Base-by-base conservation (phyloP, 2,113 vertebrate species). In the Perognathus longimembris region DNA sequence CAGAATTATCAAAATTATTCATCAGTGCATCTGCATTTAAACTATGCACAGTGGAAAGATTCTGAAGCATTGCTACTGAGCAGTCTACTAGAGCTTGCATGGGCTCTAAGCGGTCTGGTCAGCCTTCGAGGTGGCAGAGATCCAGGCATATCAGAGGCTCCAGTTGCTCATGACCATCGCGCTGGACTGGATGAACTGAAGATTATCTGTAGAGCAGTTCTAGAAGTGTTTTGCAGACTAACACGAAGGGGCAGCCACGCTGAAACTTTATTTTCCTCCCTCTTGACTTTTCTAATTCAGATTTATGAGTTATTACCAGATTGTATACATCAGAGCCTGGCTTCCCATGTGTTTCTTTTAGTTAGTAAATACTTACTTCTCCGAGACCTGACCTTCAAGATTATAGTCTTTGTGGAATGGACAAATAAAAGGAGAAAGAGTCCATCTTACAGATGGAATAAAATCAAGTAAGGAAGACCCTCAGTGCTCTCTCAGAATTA, bases 1-100 rank as follows among this genome's bases (percentile, higher is more conserved):
- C 36, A 57, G 86, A 91, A 94, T 96, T 92, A 94, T 91, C 93
- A 85, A 67, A 91, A 95, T 93, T 85, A 85, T 85, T 89, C 64
- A 85, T 85, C 54, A 92, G 73, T 59, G 73, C 95, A 86, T 89
- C 89, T 91, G 86, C 80, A 86, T 93, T 82, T 93, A 85, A 92
- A 63, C 80, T 88, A 40, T 18, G 59, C 63, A 75, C 42, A n/a
- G 70, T 82, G 74, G 73, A 38, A 70, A 85, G 92, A 89, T 78
- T 71, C 34, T 54, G 45, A 61, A 76, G 32, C 69, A 21, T 30
- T 2, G 9, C 77, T 45, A 32, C 42, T 5, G 30, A 87, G 66
- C 85, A 32, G 54, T 75, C 71, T 30, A 66, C 34, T 3, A 9
- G 86, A 30, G 63, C 42, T 77, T 74, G 64, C 34, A 14, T 38